Evolutionary conservation across 2,113 vertebrate species (phyloP).

Genomic region (Psittacula cyanocephala): DNA sequence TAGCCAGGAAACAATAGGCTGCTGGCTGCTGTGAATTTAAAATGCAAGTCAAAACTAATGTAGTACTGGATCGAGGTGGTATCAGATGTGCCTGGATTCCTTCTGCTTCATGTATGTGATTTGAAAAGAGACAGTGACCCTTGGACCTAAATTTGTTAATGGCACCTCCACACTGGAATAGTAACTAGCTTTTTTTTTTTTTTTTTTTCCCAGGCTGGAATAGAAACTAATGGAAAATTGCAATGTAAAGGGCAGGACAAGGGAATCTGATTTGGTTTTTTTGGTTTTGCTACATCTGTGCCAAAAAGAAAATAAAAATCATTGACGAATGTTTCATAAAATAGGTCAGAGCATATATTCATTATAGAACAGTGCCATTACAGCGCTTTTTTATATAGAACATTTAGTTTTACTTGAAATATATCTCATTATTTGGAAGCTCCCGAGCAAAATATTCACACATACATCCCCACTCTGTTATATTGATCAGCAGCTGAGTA

Average conservation of each 20-base stretch:
- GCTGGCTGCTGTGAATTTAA: not conserved
- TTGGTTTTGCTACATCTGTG: not conserved
- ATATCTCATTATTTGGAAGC: not conserved
- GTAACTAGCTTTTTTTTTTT: not conserved
- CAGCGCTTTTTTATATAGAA: not conserved
- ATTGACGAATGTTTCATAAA: not conserved
- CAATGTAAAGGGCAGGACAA: not conserved
- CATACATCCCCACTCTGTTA: not conserved
- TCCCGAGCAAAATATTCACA: not conserved
- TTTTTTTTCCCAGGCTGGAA: not conserved
- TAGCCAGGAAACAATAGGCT: not conserved
- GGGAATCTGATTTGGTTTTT: not conserved
- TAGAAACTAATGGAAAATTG: not conserved
- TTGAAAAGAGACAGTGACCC: not conserved
- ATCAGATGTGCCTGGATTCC: not conserved
- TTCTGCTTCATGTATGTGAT: not conserved
- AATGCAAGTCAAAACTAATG: not conserved
- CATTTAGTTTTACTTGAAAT: not conserved
- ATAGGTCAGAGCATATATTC: not conserved
- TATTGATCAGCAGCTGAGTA: not conserved
- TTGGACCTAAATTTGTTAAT: not conserved
- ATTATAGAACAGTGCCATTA: not conserved
- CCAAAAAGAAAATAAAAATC: not conserved
- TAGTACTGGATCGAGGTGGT: not conserved
- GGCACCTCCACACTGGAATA: not conserved